phyloP scores from a whole-genome alignment of 2,888 invertebrate species.

The Tenthredo notha region DNA sequence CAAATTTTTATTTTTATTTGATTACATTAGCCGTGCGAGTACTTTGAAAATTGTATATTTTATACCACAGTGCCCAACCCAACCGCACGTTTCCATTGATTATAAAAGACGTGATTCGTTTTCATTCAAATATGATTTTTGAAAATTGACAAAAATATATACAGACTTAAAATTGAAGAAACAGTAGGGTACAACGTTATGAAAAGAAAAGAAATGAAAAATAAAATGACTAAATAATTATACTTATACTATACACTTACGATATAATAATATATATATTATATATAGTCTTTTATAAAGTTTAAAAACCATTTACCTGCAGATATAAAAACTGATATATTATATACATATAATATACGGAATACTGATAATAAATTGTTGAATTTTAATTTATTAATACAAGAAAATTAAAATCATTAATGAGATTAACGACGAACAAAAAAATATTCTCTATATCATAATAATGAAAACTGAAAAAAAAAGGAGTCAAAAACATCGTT shows the following conservation, averaged over 20 bases:
- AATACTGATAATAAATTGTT: neutral
- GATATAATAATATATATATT: neutral
- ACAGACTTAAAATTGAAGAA: neutral
- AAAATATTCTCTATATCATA: neutral
- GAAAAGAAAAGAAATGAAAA: neutral
- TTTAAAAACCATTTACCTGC: slow-evolving; percentile 3
- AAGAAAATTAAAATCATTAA: too few relatives aligned
- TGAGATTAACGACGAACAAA: neutral
- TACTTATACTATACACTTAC: neutral
- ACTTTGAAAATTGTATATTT: neutral
- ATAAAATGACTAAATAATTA: neutral
- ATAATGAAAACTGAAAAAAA: neutral
- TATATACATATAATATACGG: neutral
- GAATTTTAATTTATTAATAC: neutral
- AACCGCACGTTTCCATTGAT: neutral
- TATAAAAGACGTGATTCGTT: neutral
- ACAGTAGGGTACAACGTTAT: neutral
- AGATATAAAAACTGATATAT: neutral
- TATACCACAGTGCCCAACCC: slow-evolving; percentile 8
- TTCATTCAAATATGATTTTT: neutral
- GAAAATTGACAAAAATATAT: neutral
- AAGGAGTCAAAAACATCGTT: neutral
- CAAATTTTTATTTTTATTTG: neutral
- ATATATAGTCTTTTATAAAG: slow-evolving; percentile 3
- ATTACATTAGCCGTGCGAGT: slow-evolving; percentile 4